phyloP scores from a whole-genome alignment of 2,113 vertebrate species.

The Misgurnus anguillicaudatus region DNA sequence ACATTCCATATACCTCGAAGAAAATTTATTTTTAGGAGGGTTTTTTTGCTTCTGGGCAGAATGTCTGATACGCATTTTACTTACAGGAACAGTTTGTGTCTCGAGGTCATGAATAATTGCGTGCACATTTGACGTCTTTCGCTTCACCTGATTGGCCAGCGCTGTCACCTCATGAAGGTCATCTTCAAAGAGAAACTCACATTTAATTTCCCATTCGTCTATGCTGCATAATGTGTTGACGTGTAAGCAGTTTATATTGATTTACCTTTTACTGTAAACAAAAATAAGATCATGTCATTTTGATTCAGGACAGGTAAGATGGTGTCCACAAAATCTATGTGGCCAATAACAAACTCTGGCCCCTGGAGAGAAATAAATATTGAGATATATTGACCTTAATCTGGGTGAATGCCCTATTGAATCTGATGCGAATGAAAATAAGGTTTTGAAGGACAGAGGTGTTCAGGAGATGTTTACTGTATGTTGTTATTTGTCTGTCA shows the following conservation, averaged over 20 bases:
- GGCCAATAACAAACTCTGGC: slow-evolving; percentile 70
- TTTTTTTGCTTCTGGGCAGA: not conserved
- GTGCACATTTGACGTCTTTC: slow-evolving; percentile 69
- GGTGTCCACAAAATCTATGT: slow-evolving; percentile 71
- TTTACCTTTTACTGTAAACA: slow-evolving; percentile 76
- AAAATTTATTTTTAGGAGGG: not conserved
- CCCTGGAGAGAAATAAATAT: slow-evolving; percentile 60
- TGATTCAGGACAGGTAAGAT: slow-evolving; percentile 70
- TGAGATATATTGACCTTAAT: too few relatives aligned
- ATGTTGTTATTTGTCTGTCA: too few relatives aligned
- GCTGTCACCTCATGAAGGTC: slow-evolving; percentile 66
- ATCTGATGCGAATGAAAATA: too few relatives aligned
- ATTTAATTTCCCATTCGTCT: not conserved
- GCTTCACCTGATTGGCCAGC: slow-evolving; percentile 66
- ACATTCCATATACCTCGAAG: not conserved
- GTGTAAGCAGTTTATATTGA: not conserved
- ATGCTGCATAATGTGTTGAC: not conserved
- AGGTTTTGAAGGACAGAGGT: too few relatives aligned
- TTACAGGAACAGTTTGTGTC: slow-evolving; percentile 60
- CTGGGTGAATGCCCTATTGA: too few relatives aligned
- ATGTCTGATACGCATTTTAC: slow-evolving; percentile 40
- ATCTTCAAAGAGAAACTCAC: slow-evolving; percentile 59
- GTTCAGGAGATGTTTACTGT: too few relatives aligned
- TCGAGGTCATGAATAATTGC: slow-evolving; percentile 68
- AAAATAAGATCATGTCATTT: slow-evolving; percentile 74